These are phyloP conservation scores for Puma concolor DNA, from an alignment of 2,113 vertebrate species.

Conservation along the genomic window DNA sequence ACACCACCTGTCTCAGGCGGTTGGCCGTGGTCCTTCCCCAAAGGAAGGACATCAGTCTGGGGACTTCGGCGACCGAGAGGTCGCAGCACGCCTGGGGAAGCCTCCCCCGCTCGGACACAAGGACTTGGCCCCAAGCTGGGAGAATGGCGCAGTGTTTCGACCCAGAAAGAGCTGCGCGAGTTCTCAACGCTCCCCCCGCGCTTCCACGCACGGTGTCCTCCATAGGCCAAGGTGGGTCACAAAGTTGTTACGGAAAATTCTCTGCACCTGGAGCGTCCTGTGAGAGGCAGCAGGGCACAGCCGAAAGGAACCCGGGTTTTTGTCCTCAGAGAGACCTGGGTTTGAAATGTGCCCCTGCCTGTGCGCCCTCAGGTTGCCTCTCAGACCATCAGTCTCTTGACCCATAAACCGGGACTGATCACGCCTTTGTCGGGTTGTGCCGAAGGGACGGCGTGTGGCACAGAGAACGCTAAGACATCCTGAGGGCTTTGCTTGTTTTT, in stretches of 20 bases:
- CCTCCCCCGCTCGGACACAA: not conserved
- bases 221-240: not conserved
- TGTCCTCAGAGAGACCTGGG: not conserved
- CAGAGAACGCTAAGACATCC: not conserved
- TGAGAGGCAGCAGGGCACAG: not conserved
- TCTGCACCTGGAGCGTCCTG: not conserved
- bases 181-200: not conserved
- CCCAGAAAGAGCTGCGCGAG: not conserved
- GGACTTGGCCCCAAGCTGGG: not conserved
- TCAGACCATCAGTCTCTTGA: not conserved
- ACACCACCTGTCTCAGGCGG: rapidly evolving
- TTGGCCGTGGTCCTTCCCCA: rapidly evolving
- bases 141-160: rapidly evolving
- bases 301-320: not conserved
- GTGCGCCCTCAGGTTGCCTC: not conserved
- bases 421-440: not conserved
- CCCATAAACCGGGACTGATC: not conserved
- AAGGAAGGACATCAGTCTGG: not conserved
- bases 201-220: not conserved
- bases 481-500: not conserved
- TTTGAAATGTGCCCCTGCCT: not conserved
- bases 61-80: not conserved
- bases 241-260: not conserved
- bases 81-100: no score
- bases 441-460: not conserved